These are phyloP conservation scores for Tryphoninae sp. DNA, from an alignment of 2,888 invertebrate species.

Conservation along the genomic window DNA sequence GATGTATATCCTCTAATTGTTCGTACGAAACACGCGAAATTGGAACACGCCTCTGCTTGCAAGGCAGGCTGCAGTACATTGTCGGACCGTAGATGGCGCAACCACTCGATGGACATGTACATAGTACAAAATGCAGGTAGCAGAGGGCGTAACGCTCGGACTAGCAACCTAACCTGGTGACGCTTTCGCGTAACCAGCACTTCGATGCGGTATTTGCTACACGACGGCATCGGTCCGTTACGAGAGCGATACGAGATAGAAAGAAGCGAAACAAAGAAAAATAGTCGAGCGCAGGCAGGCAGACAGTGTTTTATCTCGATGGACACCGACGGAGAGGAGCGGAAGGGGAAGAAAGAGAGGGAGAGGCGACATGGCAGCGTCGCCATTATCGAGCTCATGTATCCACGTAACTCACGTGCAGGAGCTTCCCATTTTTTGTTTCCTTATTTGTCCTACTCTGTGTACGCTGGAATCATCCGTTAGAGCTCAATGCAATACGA, in stretches of 20 bases:
- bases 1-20: conserved; percentile 64
- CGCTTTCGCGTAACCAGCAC: conserved; percentile 17
- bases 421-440: background rate
- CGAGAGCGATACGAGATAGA: conserved; percentile 38
- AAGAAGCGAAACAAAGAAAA: conserved; percentile 27
- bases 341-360: background rate
- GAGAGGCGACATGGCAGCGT: conserved; percentile 28
- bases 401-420: conserved; percentile 42
- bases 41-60: conserved; percentile 46
- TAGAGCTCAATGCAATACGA: conserved; percentile 33
- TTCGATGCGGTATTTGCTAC: conserved; percentile 34
- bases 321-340: conserved; percentile 35
- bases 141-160: background rate
- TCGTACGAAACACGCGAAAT: conserved; percentile 62
- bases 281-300: conserved; percentile 23
- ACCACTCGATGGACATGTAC: background rate
- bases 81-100: background rate
- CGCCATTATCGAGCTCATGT: conserved; percentile 48
- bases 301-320: conserved; percentile 51
- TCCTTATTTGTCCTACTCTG: conserved; percentile 25
- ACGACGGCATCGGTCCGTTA: conserved; percentile 36
- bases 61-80: background rate
- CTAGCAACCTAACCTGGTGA: conserved; percentile 9
- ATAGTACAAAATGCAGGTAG: background rate
- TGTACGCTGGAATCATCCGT: conserved; percentile 29